Conservation (phyloP, 2,888 invertebrate genomes). For the Drosophila nigricruria region DNA sequence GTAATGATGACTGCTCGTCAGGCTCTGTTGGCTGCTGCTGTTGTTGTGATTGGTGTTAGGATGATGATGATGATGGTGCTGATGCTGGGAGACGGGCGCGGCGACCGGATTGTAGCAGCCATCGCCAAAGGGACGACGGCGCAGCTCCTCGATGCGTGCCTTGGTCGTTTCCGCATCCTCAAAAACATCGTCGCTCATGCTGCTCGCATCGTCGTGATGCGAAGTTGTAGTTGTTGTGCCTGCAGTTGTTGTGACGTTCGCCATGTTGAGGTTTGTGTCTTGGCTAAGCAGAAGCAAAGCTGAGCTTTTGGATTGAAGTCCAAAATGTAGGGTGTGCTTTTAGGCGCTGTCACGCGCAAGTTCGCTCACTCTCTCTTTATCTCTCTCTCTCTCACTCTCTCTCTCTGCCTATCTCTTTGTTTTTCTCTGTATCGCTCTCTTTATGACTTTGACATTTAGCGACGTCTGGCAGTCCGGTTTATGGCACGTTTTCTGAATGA, state of each 20-base stretch:
- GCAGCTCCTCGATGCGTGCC: slow-evolving; percentile 80
- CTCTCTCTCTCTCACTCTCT: slow-evolving; percentile 4
- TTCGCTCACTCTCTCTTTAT: not conserved
- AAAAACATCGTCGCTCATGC: slow-evolving; percentile 93
- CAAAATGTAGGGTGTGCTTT: slow-evolving; percentile 41
- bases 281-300: slow-evolving; percentile 42
- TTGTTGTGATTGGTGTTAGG: slow-evolving; percentile 37
- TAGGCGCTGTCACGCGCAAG: slow-evolving; percentile 39
- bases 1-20: slow-evolving; percentile 72
- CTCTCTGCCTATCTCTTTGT: slow-evolving; percentile 9
- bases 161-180: slow-evolving; percentile 87
- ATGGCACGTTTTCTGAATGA: slow-evolving; percentile 79
- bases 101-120: slow-evolving; percentile 77
- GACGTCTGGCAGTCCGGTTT: slow-evolving; percentile 65
- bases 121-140: slow-evolving; percentile 77
- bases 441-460: slow-evolving; percentile 78
- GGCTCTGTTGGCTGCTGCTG: slow-evolving; percentile 66
- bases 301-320: slow-evolving; percentile 48
- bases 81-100: slow-evolving; percentile 62
- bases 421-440: slow-evolving; percentile 39
- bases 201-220: slow-evolving; percentile 88
- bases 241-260: slow-evolving; percentile 22
- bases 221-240: slow-evolving; percentile 39
- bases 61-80: slow-evolving; percentile 65
- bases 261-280: slow-evolving; percentile 62